A percentile compares a stretch with the other conserved stretches of the same genome.
Conservation (phyloP, 1,140 invertebrate genomes). For the Meloidogyne floridensis region DNA sequence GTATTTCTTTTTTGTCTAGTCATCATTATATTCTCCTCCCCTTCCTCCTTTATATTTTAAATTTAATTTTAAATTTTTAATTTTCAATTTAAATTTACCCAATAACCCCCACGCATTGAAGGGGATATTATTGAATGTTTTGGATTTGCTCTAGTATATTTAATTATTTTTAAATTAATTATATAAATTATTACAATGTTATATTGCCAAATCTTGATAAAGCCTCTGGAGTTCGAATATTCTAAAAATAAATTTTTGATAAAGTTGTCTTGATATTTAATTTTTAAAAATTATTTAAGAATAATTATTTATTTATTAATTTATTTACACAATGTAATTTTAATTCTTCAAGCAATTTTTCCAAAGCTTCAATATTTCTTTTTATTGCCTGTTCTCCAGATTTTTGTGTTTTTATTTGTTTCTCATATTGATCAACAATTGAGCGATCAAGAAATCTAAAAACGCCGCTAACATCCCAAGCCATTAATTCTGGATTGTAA, state of each 20-base stretch:
- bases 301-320: background rate
- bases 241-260: conserved; percentile 14
- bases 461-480: conserved; percentile 63
- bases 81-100: background rate
- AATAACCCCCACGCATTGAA: conserved; percentile 43
- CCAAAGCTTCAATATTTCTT: conserved; percentile 63
- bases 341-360: conserved; percentile 54
- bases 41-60: background rate
- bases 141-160: conserved; percentile 45
- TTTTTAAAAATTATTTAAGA: too few species aligned
- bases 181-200: conserved; percentile 38
- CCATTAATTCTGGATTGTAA: conserved; percentile 65
- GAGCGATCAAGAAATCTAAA: conserved; percentile 63
- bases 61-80: background rate
- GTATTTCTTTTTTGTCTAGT: background rate
- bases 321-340: conserved; percentile 53
- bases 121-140: conserved; percentile 54
- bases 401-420: conserved; percentile 53
- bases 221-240: conserved; percentile 54
- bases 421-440: conserved; percentile 64
- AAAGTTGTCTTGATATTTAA: too few species aligned
- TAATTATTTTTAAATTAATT: conserved; percentile 7
- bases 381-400: conserved; percentile 56
- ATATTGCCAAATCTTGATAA: conserved; percentile 54
- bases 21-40: background rate